Base-by-base conservation (phyloP, 2,888 invertebrate genomes). In the Ethmia dodecea region DNA sequence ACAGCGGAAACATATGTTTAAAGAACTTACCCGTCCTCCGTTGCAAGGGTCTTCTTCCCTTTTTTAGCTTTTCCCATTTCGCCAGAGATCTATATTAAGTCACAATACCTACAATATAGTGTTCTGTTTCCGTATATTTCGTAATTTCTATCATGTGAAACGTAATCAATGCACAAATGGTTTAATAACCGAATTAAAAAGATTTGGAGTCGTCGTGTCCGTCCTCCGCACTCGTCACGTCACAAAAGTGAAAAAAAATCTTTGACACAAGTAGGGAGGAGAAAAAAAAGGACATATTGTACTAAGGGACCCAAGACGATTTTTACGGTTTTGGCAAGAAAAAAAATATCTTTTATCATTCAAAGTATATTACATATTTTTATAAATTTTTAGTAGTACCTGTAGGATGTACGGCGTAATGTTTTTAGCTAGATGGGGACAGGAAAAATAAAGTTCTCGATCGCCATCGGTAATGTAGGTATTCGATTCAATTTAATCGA, bases 31-130 rank as follows among this genome's bases (percentile, higher is more conserved):
- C 91, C 90, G 60, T 93, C 93, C 52, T 93, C 93, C 49, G 90
- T 91, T 67, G 89, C 89, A 69, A 88, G 89, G 77, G 89, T 90
- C 88, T 93, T 93, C 86, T 93, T 93, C 72, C 91, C 91, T 81
- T 93, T 94, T 89, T 93, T 94, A 72, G 92, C 89, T 87, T 94
- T 94, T 67, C 92, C 93, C 94, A 93, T 93, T 49, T 56, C 72
- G 56, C 51, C 45, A 36, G 42, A 52, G 44, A 48, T 44, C 42
- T 63, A 46, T 76, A 72, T 71, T 80, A 83, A 63, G 84, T 83
- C 67, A 80, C 78, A 58, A 80, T 76, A 43, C 74, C 81, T 53
- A 65, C 67, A 44, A 63, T 64, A 58, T 70, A 70, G 47, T 73
- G 64, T 64, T 72, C 63, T 55, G 51, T 67, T 67, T 70, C 55